Evolutionary conservation across 2,113 vertebrate species (phyloP).

Genomic region (Lichenostomus cassidix): DNA sequence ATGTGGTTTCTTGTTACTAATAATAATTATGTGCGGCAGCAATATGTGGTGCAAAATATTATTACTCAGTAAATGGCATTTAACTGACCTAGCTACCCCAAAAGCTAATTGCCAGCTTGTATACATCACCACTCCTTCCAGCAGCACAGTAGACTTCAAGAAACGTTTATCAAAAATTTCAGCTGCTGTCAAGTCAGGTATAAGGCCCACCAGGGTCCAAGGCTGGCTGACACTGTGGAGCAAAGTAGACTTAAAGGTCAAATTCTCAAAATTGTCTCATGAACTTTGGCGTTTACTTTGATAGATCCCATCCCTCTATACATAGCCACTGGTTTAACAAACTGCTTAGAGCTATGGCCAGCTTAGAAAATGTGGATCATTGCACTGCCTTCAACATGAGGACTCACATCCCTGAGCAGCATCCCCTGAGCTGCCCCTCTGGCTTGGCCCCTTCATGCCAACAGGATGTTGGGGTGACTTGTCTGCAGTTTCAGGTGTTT

Average conservation of each 20-base stretch:
- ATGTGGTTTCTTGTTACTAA: constrained; percentile 50
- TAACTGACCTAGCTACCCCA: neutral
- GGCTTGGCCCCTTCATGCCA: neutral
- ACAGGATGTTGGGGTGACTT: neutral
- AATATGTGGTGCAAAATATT: neutral
- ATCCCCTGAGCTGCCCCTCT: neutral
- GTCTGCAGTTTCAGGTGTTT: neutral
- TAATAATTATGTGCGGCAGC: neutral
- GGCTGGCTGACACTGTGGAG: neutral
- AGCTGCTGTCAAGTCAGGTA: neutral
- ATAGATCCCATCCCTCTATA: neutral
- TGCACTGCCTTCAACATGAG: neutral
- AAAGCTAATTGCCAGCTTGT: neutral
- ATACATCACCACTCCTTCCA: neutral
- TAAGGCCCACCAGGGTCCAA: neutral
- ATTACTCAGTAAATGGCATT: neutral
- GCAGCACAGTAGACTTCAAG: neutral
- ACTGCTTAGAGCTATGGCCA: neutral
- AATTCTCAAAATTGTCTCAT: neutral
- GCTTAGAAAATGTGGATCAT: neutral
- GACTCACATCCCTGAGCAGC: neutral
- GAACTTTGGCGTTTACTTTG: neutral
- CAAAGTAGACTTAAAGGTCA: neutral
- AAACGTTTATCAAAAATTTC: neutral
- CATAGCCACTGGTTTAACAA: neutral